Conservation (phyloP, 2,797 vertebrate species). For the Megaceryle alcyon region DNA sequence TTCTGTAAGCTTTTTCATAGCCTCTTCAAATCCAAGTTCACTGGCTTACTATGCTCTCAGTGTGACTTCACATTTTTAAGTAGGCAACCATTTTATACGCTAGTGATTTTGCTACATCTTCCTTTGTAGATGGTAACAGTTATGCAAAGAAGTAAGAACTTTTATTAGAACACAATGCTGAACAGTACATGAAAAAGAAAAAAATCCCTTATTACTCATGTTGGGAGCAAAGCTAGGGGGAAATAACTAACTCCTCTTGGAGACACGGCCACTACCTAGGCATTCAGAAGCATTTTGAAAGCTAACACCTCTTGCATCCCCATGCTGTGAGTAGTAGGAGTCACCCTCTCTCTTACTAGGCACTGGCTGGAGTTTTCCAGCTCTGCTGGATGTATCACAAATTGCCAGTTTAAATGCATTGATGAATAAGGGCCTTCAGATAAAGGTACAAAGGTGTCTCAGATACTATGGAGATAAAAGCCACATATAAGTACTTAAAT, state of each 20-base stretch:
- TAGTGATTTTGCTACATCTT: not conserved
- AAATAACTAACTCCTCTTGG: not conserved
- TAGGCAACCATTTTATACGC: not conserved
- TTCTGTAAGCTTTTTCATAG: not conserved
- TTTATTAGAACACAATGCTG: not conserved
- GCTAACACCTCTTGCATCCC: not conserved
- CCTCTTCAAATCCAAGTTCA: not conserved
- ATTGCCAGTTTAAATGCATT: not conserved
- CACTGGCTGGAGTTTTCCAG: not conserved
- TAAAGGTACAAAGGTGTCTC: not conserved
- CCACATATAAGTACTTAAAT: not conserved
- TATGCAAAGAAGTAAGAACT: not conserved
- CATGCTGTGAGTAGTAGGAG: not conserved
- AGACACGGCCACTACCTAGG: not conserved
- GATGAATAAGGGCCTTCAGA: not conserved
- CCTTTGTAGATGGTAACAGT: not conserved
- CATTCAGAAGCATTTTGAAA: not conserved
- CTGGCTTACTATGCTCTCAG: not conserved
- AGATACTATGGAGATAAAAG: not conserved
- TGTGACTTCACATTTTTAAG: not conserved
- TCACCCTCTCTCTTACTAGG: not conserved
- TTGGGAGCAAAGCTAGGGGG: not conserved
- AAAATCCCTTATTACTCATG: not conserved
- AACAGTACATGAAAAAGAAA: not conserved
- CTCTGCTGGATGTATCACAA: not conserved